phyloP scores from a whole-genome alignment of 2,113 vertebrate species.

The Guaruba guarouba region DNA sequence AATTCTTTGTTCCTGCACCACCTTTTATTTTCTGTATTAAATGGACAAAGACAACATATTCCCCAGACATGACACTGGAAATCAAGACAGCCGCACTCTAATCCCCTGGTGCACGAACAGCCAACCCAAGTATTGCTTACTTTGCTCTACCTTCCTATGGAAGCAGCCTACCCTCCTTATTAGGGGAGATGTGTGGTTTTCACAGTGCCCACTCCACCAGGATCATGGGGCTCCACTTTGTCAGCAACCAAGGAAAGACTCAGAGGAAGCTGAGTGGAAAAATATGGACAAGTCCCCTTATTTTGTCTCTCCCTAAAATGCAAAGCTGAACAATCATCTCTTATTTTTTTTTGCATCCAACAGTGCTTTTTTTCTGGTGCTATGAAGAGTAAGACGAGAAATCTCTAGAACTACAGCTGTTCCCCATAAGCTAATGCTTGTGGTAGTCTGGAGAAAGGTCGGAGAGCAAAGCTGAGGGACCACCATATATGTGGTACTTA shows the following conservation, averaged over 20 bases:
- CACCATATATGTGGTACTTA: accelerated
- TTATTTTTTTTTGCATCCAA: not conserved
- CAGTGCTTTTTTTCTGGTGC: not conserved
- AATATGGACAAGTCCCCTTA: not conserved
- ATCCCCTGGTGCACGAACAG: accelerated
- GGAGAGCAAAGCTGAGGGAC: not conserved
- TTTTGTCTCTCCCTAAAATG: not conserved
- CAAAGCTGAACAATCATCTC: not conserved
- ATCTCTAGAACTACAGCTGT: not conserved
- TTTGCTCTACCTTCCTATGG: not conserved
- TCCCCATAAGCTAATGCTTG: not conserved
- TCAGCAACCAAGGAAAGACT: not conserved
- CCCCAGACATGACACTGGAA: not conserved
- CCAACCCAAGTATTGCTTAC: not conserved
- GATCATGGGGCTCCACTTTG: not conserved
- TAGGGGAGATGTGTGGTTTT: not conserved
- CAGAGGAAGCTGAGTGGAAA: not conserved
- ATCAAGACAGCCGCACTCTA: not conserved
- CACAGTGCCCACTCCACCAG: not conserved
- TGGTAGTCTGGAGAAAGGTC: not conserved
- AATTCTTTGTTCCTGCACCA: not conserved
- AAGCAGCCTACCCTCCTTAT: not conserved
- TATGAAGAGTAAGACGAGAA: not conserved
- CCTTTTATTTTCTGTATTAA: not conserved
- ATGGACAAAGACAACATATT: not conserved